Base-by-base conservation (phyloP, 2,113 vertebrate genomes). In the Tautogolabrus adspersus region DNA sequence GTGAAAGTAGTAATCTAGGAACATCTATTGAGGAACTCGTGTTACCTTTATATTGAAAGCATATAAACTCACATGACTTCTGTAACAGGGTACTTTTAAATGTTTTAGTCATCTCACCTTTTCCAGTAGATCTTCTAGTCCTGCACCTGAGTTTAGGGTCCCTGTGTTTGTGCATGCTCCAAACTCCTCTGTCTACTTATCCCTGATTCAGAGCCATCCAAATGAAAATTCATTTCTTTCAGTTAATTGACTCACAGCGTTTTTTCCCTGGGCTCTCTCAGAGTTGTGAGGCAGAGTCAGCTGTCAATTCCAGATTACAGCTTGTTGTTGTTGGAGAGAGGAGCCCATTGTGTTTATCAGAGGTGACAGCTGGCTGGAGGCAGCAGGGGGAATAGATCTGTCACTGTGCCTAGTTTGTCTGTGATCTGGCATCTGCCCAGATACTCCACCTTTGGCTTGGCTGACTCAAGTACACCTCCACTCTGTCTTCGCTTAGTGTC, bases 281-380 rank as follows among this genome's bases (percentile, higher is more conserved):
- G 86, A 87, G 77, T 85, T 68, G 77, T 30, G 81, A 56, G 73
- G 76, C 79, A 86, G 66, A 88, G 56, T 91, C 89, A 82, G 89
- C 86, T 89, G 88, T 91, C 92, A 87, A 46, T 91, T 88, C 79
- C 79, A 77, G 90, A 91, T 93, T 91, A 83, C 71, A 52, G 71
- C 40, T n/a, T 64, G 75, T 75, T 70, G 87, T 86, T 86, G 89
- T 82, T 85, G 85, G 79, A 84, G 74, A 87, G 83, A 80, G 68
- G 57, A 83, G 82, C 79, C 68, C 81, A 75, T 89, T 89, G 87
- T 90, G 83, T 89, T 91, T 90, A 88, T 88, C 87, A 87, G 75
- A 84, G 69, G 78, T 84, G 88, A 90, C 91, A 92, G 89, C 90
- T 91, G 91, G 88, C 83, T 84, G 66, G 66, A 86, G 88, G 88